Conservation (phyloP, 2,888 invertebrate species). For the Drosophila quasianomalipes region DNA sequence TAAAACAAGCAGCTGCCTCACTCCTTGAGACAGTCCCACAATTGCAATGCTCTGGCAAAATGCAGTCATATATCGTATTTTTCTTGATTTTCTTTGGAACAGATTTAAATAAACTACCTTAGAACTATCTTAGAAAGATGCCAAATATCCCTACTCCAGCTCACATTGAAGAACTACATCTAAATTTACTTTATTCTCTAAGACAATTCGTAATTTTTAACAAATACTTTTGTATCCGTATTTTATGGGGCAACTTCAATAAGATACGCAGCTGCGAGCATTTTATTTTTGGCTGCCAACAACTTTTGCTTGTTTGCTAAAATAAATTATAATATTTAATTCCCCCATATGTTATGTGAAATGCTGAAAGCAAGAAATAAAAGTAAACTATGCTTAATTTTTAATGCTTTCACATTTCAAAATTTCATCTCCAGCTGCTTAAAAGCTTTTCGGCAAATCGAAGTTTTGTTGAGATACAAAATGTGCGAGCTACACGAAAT, state of each 20-base stretch:
- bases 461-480: not conserved
- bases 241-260: not conserved
- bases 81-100: not conserved
- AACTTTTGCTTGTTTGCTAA: not conserved
- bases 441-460: not conserved
- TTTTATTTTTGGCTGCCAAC: not conserved
- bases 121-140: not conserved
- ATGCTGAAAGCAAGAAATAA: not conserved
- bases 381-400: not conserved
- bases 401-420: slow-evolving; percentile 10
- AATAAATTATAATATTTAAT: slow-evolving; percentile 26
- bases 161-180: not conserved
- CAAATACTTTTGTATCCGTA: not conserved
- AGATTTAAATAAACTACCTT: not conserved
- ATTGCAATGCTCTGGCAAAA: not conserved
- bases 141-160: not conserved
- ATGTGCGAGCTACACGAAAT: not conserved
- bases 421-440: slow-evolving; percentile 3
- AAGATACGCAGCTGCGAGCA: not conserved
- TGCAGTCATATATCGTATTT: not conserved
- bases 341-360: not conserved
- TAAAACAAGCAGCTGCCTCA: not conserved
- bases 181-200: too few species aligned
- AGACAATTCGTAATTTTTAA: not conserved
- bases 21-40: not conserved